Conservation (phyloP, 2,113 vertebrate genomes). For the Mus musculus region GRCm39 chr1:126389501-126390000, state of each 20-base stretch:
- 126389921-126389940: slow-evolving; percentile 53
- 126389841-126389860: slow-evolving; percentile 73
- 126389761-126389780: slow-evolving; percentile 59
- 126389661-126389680: slow-evolving; percentile 75
- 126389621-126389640: background rate
- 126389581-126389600: slow-evolving; percentile 77
- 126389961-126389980: background rate
- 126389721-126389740: slow-evolving; percentile 78
- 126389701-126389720: slow-evolving; percentile 77
- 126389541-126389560: slow-evolving; percentile 75
- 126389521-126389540: slow-evolving; percentile 75
- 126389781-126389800: slow-evolving; percentile 63
- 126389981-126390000: background rate
- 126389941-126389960: slow-evolving; percentile 11
- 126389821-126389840: slow-evolving; percentile 70
- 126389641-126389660: slow-evolving; percentile 42
- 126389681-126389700: slow-evolving; percentile 55
- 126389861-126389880: slow-evolving; percentile 72
- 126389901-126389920: slow-evolving; percentile 30
- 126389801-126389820: slow-evolving; percentile 66
- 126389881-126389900: slow-evolving; percentile 44
- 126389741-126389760: slow-evolving; percentile 78
- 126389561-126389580: slow-evolving; percentile 73
- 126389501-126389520: slow-evolving; percentile 78
- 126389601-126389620: slow-evolving; percentile 51